phyloP scores from a whole-genome alignment of 2,113 vertebrate genomes.

The Uropsilus gracilis region DNA sequence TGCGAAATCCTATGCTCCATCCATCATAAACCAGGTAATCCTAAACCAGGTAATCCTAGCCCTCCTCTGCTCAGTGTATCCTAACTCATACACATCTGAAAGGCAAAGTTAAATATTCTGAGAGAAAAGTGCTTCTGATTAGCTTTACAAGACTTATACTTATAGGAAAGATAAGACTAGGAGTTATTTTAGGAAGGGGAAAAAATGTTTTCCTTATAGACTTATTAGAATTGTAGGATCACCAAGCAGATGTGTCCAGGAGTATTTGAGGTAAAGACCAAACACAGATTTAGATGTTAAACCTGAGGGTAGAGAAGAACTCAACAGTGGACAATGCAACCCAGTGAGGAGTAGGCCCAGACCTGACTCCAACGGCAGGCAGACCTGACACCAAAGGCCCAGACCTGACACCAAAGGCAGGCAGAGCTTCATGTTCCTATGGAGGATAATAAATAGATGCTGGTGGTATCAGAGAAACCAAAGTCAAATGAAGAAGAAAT shows the following conservation, averaged over 20 bases:
- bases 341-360: neutral
- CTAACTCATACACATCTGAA: neutral
- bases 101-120: neutral
- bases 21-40: neutral
- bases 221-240: neutral
- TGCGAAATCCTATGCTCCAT: neutral
- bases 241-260: neutral
- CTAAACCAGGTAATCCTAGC: neutral
- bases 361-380: neutral
- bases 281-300: neutral
- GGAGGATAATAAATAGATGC: neutral
- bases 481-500: neutral
- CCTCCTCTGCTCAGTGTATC: neutral
- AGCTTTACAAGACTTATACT: neutral
- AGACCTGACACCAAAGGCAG: neutral
- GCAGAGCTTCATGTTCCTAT: neutral
- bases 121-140: neutral
- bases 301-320: neutral
- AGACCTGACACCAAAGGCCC: no score
- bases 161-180: neutral
- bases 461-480: neutral
- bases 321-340: neutral
- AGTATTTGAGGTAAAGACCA: neutral
- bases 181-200: neutral
- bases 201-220: neutral